Evolutionary conservation across 2,888 invertebrate genomes (phyloP), one percentile per base, ranked within the genome.

Genomic region (Trimorus sp.): DNA sequence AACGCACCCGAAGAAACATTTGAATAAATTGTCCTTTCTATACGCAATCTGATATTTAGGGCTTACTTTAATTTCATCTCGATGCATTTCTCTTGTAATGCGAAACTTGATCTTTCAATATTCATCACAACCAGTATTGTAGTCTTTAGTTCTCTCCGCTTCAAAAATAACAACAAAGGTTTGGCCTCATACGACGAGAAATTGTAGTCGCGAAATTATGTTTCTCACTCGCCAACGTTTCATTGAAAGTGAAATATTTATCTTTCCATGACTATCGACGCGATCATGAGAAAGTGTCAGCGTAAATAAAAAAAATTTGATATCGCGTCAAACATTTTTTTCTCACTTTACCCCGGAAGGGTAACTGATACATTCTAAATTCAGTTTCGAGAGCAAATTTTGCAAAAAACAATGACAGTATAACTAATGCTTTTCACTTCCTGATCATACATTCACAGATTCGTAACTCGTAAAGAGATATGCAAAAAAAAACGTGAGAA

Each of bases 401-500:
- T 9, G 42, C 12, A 56, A 65, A 49, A 48, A 56, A 53, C 15
- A 71, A 54, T 60, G 51, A 59, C 12, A 60, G n/a, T 14, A 37
- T 58, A 58, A 63, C 16, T 74, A 59, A 68, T 49, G 77, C 62
- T 26, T 70, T 80, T 71, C 58, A 59, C 75, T 75, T 75, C 66
- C 11, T 53, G 60, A 63, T 53, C 45, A 54, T 68, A 73, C 48
- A 63, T 74, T 73, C 68, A 78, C 69, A 12, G 71, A 69, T 71
- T 58, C 26, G 54, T 11, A 63, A 7, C 37, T 56, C n/a, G 36
- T 51, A 70, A 70, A 16, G 26, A 36, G 60, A 38, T 73, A 79
- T 63, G 69, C 58, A 77, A 75, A 60, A 68, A 66, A n/a, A 82
- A 53, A 6, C 14, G 66, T 63, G 66, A 59, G 53, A 78, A 79